Conservation (phyloP, 2,113 vertebrate genomes). For the Fukomys damarensis region DNA sequence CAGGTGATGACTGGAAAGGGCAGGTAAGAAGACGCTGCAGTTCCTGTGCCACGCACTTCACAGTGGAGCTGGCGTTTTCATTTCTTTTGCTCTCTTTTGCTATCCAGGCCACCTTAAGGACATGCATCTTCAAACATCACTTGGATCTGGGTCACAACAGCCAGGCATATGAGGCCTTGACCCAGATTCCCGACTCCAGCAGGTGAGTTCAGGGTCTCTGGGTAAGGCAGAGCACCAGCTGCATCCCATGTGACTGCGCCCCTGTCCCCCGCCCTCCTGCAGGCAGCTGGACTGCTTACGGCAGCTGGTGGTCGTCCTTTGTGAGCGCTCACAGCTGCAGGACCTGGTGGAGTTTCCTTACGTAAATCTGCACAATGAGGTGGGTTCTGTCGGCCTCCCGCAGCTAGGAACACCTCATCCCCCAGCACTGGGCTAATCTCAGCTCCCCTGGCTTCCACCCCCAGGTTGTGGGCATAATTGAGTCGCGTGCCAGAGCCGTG, state of each 20-base stretch:
- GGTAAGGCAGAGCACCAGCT: background rate
- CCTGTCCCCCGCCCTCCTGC: background rate
- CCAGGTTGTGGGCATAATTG: slow-evolving; percentile 96
- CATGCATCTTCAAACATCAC: slow-evolving; percentile 97
- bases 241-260: background rate
- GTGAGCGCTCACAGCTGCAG: slow-evolving; percentile 95
- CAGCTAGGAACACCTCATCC: background rate
- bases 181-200: slow-evolving; percentile 94
- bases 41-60: background rate
- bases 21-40: slow-evolving; percentile 85
- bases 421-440: background rate
- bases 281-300: slow-evolving; percentile 97
- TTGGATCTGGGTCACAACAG: slow-evolving; percentile 96
- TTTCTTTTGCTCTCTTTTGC: background rate
- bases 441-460: background rate
- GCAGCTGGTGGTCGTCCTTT: slow-evolving; percentile 96
- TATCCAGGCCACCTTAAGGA: slow-evolving; percentile 94
- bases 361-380: slow-evolving; percentile 95
- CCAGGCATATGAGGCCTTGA: slow-evolving; percentile 95
- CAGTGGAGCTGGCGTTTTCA: background rate
- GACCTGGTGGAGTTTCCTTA: slow-evolving; percentile 97
- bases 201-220: slow-evolving; percentile 85
- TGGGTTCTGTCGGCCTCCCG: slow-evolving; percentile 64
- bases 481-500: slow-evolving; percentile 93
- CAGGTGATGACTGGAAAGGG: slow-evolving; percentile 89